Base-by-base conservation (phyloP, 2,113 vertebrate genomes). In the Scytalopus superciliaris region DNA sequence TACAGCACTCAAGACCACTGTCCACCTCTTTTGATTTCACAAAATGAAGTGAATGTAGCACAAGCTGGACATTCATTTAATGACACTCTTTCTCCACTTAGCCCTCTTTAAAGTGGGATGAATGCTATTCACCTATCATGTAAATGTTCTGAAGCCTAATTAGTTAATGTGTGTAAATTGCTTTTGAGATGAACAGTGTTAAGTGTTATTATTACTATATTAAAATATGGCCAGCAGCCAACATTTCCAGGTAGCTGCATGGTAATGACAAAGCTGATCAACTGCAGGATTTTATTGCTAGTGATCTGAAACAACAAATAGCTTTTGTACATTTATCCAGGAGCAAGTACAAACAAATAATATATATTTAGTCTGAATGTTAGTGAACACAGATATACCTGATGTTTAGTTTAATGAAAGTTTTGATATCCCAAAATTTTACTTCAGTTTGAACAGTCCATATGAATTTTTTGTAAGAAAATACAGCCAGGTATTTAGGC, bases 81-180 rank as follows among this genome's bases (percentile, higher is more conserved):
- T 53, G 64, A 64, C 44, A 84, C 52, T 67, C 17, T 72, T 89
- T 53, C 56, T 88, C 56, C 59, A 88, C 76, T 95, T 86, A 86
- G 22, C 28, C 40, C 33, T 68, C 56, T 87, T 75, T 52, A 81
- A 94, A 96, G 83, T 64, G 40, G 49, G 37, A 93, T 3, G 4
- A 76, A 93, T 89, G 49, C 11, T 93, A 25, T 86, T 94, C 85
- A 94, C 96, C 83, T 94, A 70, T 86, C 88, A 92, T 92, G 92
- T 69, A 96, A 92, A 93, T 94, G 79, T 94, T 97, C 93, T 72
- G 44, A 95, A 73, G 76, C 72, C 86, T 96, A 96, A 96, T 96
- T 97, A 93, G 88, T 75, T 96, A 96, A 96, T 97, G n/a, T 82
- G 94, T 92, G 88, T 78, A 96, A 93, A 96, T 96, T 97, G 93